Evolutionary conservation across 2,797 vertebrate genomes (phyloP).

Genomic region (Myotis daubentonii): DNA sequence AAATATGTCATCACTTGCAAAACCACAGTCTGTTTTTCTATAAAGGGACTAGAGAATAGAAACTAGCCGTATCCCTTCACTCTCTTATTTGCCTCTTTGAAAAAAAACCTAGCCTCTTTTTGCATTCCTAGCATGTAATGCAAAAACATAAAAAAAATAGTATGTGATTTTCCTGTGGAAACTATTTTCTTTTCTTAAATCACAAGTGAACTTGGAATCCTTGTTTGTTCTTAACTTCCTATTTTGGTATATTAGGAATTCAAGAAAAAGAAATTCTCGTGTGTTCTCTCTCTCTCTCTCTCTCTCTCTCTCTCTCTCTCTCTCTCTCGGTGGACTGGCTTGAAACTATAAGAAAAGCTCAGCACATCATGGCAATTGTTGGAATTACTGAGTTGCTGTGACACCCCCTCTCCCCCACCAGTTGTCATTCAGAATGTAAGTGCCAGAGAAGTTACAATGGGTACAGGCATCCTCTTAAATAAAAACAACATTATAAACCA

Average conservation of each 20-base stretch:
- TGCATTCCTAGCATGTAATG: background rate
- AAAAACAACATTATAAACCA: background rate
- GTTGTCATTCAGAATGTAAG: background rate
- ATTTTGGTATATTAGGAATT: conserved; percentile 36
- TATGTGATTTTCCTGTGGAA: background rate
- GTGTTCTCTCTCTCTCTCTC: background rate
- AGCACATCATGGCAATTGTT: background rate
- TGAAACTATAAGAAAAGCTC: conserved; percentile 44
- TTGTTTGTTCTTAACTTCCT: background rate
- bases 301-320: background rate
- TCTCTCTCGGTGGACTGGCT: background rate
- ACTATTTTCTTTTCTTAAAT: background rate
- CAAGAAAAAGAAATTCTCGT: background rate
- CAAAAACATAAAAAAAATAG: background rate
- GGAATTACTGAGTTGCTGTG: background rate
- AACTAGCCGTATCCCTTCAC: background rate
- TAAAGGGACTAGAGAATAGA: background rate
- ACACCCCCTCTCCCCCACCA: background rate
- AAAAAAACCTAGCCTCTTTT: background rate
- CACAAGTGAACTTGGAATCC: background rate
- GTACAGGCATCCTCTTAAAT: background rate
- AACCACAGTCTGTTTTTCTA: background rate
- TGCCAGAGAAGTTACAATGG: background rate
- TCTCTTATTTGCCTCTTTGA: background rate
- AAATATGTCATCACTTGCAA: background rate